Evolutionary conservation across 2,797 vertebrate genomes (phyloP), one percentile per base, ranked within the genome.

Genomic region (Enteromius radiatus): DNA sequence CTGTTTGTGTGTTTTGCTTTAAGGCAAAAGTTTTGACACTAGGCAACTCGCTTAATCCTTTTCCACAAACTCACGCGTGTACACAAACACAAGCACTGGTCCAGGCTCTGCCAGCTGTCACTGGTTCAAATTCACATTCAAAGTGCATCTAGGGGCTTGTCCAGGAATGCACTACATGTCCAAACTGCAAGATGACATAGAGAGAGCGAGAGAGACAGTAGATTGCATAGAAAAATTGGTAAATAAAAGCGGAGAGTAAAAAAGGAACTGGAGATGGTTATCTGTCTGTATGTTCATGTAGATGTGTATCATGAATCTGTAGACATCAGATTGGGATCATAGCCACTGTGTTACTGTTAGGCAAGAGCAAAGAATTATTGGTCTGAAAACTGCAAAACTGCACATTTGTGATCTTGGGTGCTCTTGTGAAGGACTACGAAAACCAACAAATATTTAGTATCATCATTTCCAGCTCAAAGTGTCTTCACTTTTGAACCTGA

Each of bases 161-260:
- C 83, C 73, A 70, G 86, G 88, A 89, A 89, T 89, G 88, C 36
- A 79, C 81, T 89, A 84, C 86, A 86, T 86, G 88, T 85, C 88
- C 79, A 86, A 87, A 86, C 86, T 69, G 41, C 73, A 31, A 47
- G 78, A 85, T 69, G 78, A 84, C 68, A 75, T 9, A 80, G 38
- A 59, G 21, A 84, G 75, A 61, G 68, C 64, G 56, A 75, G 77
- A 76, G 81, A 84, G 33, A 61, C 2, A 4, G 1, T 21, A 68
- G 56, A 61, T 38, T 75, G 33, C 59, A 80, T 43, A 49, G 36
- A 81, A 80, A 81, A 80, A 70, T 33, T 41, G 54, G 54, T 63
- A 69, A 52, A 71, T 43, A 71, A 56, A 59, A 77, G 78, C 56
- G 8, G 21, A 63, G 19, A 70, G 61, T 83, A 45, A 75, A 59